phyloP scores from a whole-genome alignment of 2,113 vertebrate species.

The Pseudorectes ferrugineus region DNA sequence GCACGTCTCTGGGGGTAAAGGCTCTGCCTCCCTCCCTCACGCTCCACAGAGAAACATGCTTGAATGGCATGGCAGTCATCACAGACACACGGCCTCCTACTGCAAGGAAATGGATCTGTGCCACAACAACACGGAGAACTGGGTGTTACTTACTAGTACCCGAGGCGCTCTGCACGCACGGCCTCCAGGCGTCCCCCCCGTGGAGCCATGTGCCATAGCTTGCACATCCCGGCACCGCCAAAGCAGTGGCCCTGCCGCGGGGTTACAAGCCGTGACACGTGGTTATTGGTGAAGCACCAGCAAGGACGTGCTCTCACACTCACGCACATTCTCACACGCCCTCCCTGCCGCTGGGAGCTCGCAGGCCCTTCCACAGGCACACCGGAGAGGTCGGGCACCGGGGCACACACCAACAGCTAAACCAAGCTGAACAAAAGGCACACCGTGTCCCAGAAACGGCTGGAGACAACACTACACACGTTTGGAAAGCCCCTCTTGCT shows the following conservation, averaged over 20 bases:
- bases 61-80: conserved; percentile 5
- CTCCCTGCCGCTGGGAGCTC: neutral
- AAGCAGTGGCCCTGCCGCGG: conserved; percentile 21
- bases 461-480: neutral
- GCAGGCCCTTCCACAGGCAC: neutral
- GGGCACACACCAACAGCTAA: neutral
- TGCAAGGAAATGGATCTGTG: neutral
- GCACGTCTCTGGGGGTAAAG: neutral
- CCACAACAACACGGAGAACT: neutral
- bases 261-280: conserved; percentile 34
- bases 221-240: neutral
- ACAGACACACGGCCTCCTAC: neutral
- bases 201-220: conserved; percentile 5
- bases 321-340: rapidly evolving
- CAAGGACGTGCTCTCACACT: neutral
- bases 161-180: neutral
- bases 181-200: conserved; percentile 8
- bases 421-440: neutral
- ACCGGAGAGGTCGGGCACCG: neutral
- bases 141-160: conserved; percentile 9
- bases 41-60: conserved; percentile 45
- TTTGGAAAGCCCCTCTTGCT: neutral
- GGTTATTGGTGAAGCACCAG: neutral
- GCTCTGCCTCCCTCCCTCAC: neutral
- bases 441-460: neutral